phyloP scores from a whole-genome alignment of 1,140 invertebrate genomes.

The Ceratosolen fusciceps region DNA sequence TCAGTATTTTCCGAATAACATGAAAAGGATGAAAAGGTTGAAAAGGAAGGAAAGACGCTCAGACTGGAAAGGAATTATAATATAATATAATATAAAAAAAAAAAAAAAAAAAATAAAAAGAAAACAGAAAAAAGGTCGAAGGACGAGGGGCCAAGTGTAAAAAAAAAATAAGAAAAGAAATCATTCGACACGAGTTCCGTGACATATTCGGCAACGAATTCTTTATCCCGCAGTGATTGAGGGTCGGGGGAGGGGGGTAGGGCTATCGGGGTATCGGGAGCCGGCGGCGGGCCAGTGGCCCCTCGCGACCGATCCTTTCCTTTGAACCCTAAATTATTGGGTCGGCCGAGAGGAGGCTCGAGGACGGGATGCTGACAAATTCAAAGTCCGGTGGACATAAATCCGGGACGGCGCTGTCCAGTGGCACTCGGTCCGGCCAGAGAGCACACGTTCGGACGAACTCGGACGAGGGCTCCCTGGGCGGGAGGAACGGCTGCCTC shows the following conservation, averaged over 20 bases:
- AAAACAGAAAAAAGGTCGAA: background rate
- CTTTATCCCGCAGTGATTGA: background rate
- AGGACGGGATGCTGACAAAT: conserved; percentile 10
- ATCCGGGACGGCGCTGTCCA: background rate
- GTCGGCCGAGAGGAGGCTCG: background rate
- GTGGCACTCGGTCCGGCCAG: no score
- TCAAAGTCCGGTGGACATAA: background rate
- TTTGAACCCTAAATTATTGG: conserved; percentile 18
- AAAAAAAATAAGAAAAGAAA: background rate
- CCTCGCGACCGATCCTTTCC: background rate
- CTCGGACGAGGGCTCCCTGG: no score
- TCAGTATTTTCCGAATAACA: background rate
- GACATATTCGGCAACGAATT: background rate
- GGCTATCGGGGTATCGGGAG: no score
- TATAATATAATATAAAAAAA: no score
- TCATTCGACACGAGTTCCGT: background rate
- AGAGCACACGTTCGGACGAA: no score
- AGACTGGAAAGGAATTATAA: background rate
- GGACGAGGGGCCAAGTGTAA: background rate
- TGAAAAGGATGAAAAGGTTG: no score
- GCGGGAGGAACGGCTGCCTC: no score
- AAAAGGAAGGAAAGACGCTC: background rate
- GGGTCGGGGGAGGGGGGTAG: no score
- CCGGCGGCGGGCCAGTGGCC: background rate
- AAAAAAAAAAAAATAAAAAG: no score